phyloP scores from a whole-genome alignment of 2,888 invertebrate species.

The Drosophila greeni region DNA sequence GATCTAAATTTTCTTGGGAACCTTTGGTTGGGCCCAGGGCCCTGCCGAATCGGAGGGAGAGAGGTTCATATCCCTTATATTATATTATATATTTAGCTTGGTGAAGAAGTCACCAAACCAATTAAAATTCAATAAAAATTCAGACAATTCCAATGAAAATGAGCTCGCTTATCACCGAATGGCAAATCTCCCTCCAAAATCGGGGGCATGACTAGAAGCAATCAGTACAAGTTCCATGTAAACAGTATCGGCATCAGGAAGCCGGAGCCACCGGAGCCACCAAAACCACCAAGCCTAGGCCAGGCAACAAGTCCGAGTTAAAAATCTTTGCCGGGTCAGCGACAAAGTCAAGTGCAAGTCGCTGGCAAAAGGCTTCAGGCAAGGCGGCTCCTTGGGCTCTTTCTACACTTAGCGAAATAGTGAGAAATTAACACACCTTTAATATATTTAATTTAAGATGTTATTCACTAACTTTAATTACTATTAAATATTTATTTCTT shows the following conservation, averaged over 20 bases:
- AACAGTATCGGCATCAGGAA: constrained; percentile 70
- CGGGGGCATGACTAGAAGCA: constrained; percentile 77
- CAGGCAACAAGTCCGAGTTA: constrained; percentile 44
- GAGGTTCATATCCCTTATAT: not conserved
- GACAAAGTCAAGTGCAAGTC: constrained; percentile 68
- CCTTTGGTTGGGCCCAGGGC: constrained; percentile 45
- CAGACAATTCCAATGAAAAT: constrained; percentile 72
- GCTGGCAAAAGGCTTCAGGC: constrained; percentile 14
- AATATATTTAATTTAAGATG: too few relatives aligned
- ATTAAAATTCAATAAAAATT: constrained; percentile 75
- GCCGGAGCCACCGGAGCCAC: constrained; percentile 1
- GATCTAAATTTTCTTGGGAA: constrained; percentile 74
- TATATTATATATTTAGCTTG: too few relatives aligned
- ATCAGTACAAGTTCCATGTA: constrained; percentile 78
- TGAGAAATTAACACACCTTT: not conserved
- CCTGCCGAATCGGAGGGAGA: not conserved
- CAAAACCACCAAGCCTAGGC: not conserved
- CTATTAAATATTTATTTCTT: not conserved
- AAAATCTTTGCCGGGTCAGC: constrained; percentile 66
- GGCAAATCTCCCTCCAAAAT: constrained; percentile 66
- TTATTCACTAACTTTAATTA: too few relatives aligned
- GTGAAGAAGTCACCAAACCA: constrained; percentile 43
- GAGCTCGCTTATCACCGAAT: constrained; percentile 65
- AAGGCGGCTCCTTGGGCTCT: constrained; percentile 5
- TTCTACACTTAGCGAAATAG: not conserved